Percentiles rank a stretch among this genome's conserved stretches.
Evolutionary conservation across 2,113 vertebrate species (phyloP).

Genomic region (Ciconia maguari): DNA sequence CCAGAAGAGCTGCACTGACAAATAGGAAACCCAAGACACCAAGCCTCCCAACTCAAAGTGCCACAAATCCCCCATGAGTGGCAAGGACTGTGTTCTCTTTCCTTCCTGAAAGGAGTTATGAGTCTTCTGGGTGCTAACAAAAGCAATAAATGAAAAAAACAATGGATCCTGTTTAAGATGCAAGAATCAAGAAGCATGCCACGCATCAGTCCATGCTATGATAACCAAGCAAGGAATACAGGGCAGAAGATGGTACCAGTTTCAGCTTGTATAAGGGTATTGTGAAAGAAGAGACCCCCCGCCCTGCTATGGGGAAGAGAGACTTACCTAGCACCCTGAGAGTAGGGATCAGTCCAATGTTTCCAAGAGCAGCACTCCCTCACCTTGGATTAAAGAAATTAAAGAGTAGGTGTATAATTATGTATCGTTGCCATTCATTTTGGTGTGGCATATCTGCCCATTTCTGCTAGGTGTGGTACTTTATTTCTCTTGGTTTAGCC

Average conservation of each 20-base stretch:
- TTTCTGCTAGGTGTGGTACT: background rate
- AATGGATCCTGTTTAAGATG: background rate
- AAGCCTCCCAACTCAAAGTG: background rate
- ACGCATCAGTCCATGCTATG: fast-evolving
- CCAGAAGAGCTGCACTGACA: background rate
- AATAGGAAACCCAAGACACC: background rate
- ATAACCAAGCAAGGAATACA: background rate
- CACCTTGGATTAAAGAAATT: background rate
- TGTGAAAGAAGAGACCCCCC: background rate
- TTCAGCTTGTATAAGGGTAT: background rate
- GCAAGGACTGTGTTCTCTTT: background rate
- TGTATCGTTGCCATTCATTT: background rate
- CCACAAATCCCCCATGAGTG: background rate
- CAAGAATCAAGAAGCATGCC: background rate
- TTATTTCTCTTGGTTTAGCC: background rate
- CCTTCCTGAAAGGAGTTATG: background rate
- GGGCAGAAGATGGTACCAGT: background rate
- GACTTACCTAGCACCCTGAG: background rate
- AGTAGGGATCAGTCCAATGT: background rate
- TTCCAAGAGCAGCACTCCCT: background rate
- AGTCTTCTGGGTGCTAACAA: background rate
- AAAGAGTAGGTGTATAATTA: background rate
- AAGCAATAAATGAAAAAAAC: background rate
- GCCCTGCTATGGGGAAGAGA: background rate
- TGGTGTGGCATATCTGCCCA: background rate